Conservation (phyloP, 2,797 vertebrate genomes). For the Sebastes nivosus region DNA sequence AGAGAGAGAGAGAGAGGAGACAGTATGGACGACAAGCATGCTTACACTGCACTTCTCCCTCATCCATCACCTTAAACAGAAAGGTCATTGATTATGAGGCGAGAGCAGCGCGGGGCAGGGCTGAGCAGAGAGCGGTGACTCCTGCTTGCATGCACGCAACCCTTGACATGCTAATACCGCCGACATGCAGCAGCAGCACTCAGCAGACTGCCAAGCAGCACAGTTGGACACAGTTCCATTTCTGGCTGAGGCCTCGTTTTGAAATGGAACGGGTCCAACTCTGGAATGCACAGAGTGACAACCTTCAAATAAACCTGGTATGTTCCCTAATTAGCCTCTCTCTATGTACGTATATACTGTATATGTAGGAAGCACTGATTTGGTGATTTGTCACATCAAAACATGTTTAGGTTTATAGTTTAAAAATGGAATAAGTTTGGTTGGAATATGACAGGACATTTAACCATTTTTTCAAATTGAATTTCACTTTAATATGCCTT, state of each 20-base stretch:
- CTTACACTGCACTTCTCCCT: conserved; percentile 73
- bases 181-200: conserved; percentile 55
- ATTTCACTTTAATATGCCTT: no score
- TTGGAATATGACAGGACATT: background rate
- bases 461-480: background rate
- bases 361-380: background rate
- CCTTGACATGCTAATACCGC: conserved; percentile 56
- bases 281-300: background rate
- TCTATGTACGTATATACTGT: background rate
- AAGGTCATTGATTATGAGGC: conserved; percentile 79
- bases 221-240: conserved; percentile 6
- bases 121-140: conserved; percentile 44
- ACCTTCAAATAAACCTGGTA: conserved; percentile 5
- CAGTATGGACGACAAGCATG: conserved; percentile 54
- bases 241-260: background rate
- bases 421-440: background rate
- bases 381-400: background rate
- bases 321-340: background rate
- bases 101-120: conserved; percentile 45
- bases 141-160: conserved; percentile 58
- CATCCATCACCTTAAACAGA: conserved; percentile 79
- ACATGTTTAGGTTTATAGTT: background rate
- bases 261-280: conserved; percentile 45
- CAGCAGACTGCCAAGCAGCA: conserved; percentile 39
- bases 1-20: conserved; percentile 29